Percentiles rank a stretch among this genome's conserved stretches.
These are phyloP conservation scores for Temnothorax longispinosus DNA, from an alignment of 1,140 invertebrate species.

Conservation along the genomic window DNA sequence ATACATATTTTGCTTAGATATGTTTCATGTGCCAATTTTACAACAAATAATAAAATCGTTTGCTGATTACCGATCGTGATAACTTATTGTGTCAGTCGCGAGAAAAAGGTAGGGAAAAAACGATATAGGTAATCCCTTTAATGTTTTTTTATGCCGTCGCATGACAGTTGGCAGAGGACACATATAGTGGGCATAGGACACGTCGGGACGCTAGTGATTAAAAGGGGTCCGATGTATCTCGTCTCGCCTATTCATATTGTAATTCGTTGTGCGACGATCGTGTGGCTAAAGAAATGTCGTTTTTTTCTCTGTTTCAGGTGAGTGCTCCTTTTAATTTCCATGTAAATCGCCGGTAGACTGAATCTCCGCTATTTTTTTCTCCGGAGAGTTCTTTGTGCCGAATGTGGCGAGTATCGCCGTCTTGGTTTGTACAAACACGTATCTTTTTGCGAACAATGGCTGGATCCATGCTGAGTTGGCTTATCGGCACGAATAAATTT, in stretches of 20 bases:
- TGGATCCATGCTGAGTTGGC: background rate
- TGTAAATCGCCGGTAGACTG: slow-evolving; percentile 56
- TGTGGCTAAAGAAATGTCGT: slow-evolving; percentile 1
- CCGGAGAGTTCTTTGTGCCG: background rate
- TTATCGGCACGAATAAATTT: slow-evolving; percentile 18
- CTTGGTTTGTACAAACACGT: slow-evolving; percentile 34
- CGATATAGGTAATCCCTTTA: slow-evolving; percentile 44
- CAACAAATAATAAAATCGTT: slow-evolving; percentile 31
- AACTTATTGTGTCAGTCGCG: background rate
- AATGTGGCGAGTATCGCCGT: slow-evolving; percentile 5
- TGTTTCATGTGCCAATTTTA: background rate
- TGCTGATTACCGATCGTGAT: slow-evolving; percentile 21
- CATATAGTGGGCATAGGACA: slow-evolving; percentile 32
- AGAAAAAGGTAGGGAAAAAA: slow-evolving; percentile 21
- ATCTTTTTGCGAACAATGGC: background rate
- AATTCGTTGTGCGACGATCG: slow-evolving; percentile 43
- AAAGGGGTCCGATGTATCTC: slow-evolving; percentile 27
- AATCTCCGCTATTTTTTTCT: slow-evolving; percentile 28
- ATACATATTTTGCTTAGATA: background rate
- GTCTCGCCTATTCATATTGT: slow-evolving; percentile 53
- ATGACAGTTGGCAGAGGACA: slow-evolving; percentile 19
- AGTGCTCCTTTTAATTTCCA: slow-evolving; percentile 61
- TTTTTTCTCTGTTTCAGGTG: slow-evolving; percentile 64
- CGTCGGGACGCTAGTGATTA: slow-evolving; percentile 34
- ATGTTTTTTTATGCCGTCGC: slow-evolving; percentile 31